These are phyloP conservation scores for Lasius platythorax DNA, from an alignment of 2,888 invertebrate species.

Conservation along the genomic window DNA sequence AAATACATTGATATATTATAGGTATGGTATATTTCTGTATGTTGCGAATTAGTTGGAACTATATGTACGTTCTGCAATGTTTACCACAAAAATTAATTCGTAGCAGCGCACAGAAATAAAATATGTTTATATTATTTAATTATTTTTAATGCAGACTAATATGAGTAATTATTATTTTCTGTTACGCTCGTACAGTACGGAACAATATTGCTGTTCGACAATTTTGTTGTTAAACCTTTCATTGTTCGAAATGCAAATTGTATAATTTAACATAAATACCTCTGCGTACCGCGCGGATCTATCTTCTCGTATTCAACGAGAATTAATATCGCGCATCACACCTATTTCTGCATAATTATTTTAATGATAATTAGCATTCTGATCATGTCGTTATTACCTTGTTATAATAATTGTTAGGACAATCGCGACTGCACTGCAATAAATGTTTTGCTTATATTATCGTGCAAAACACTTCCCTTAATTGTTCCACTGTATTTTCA, in stretches of 20 bases:
- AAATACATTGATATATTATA: conserved; percentile 2
- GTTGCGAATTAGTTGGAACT: background rate
- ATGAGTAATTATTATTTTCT: conserved; percentile 7
- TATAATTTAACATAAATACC: conserved; percentile 40
- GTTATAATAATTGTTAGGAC: conserved; percentile 36
- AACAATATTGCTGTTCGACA: conserved; percentile 1
- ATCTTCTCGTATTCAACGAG: conserved; percentile 38
- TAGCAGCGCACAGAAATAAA: background rate
- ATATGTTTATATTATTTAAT: background rate
- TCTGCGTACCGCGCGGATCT: conserved; percentile 1
- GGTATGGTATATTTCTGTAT: background rate
- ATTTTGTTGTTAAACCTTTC: conserved; percentile 30
- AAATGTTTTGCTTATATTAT: conserved; percentile 21
- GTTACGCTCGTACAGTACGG: background rate
- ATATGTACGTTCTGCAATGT: background rate
- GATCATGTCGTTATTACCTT: conserved; percentile 22
- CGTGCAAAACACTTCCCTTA: conserved; percentile 25
- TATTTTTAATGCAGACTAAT: background rate
- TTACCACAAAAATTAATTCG: background rate
- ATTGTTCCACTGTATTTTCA: conserved; percentile 14
- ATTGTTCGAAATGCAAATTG: conserved; percentile 34
- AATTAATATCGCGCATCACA: conserved; percentile 35
- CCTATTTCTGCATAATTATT: conserved; percentile 48
- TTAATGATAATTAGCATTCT: conserved; percentile 46
- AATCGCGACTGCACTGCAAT: conserved; percentile 12